Evolutionary conservation across 2,888 invertebrate genomes (phyloP), one percentile per base, ranked within the genome.

Genomic region (Pseudococcus viburni): DNA sequence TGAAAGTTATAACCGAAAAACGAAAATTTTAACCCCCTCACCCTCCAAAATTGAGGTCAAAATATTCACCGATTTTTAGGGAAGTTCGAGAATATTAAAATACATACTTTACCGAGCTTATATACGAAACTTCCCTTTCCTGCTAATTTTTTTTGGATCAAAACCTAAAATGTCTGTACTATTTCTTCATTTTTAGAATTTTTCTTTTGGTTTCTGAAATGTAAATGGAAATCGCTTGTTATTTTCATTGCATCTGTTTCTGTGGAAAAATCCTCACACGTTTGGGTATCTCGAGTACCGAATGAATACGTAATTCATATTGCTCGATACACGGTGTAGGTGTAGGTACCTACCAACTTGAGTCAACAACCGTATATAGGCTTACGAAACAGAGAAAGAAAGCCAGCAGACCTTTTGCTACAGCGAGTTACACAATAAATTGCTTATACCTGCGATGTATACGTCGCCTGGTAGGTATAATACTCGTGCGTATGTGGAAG

Each of bases 181-280:
- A n/a, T n/a, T n/a, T 33, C 26, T 33, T 33, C 17, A 51, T 51
- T 51, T 51, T 51, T 17, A 12, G 11, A 51, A 0, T 51, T 17
- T 51, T 12, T 51, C 12, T 51, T 17, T 51, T 17, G 5, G 51
- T 51, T 51, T 1, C 9, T 46, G 26, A 33, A 33, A 46, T 12
- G 51, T 15, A 59, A 59, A 59, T 59, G 59, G 59, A 59, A 59
- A 59, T 59, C 17, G 15, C 55, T 55, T 17, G 59, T 59, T n/a
- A 59, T 59, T 59, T 59, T n/a, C 59, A 19, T 6, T 59, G 59
- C 19, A 59, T 59, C 59, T 59, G 59, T 59, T 59, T 59, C 55
- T 33, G 55, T 19, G 19, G 7, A 3, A 19, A 59, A 59, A 59
- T 59, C 59, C 59, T 59, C 59, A 59, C 59, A 59, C 59, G 59